Evolutionary conservation across 2,888 invertebrate genomes (phyloP).

Genomic region (Drosophila acutilabella): DNA sequence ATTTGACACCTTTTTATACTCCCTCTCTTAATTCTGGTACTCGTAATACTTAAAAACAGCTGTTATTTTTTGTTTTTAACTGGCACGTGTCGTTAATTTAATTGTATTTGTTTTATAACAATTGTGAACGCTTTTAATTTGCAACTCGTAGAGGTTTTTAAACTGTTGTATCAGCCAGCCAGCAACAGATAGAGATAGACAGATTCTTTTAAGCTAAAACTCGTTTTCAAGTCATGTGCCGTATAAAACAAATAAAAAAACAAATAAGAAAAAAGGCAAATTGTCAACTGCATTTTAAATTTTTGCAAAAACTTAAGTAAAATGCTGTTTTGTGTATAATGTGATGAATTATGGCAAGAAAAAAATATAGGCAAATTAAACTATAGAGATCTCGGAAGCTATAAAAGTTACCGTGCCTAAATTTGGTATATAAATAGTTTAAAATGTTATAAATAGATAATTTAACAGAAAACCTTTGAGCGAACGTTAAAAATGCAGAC

Average conservation of each 20-base stretch:
- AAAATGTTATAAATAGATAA: no score
- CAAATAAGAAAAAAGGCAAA: slow-evolving; percentile 5
- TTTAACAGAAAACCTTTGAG: no score
- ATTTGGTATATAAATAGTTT: neutral
- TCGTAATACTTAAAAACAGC: slow-evolving; percentile 46
- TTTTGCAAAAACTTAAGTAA: slow-evolving; percentile 16
- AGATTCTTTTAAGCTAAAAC: slow-evolving; percentile 33
- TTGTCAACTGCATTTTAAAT: slow-evolving; percentile 41
- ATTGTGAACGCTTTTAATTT: slow-evolving; percentile 55
- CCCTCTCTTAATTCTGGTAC: slow-evolving; percentile 20
- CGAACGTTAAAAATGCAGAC: neutral
- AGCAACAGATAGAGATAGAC: neutral
- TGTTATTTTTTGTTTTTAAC: slow-evolving; percentile 46
- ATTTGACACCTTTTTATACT: slow-evolving; percentile 53
- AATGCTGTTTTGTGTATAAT: neutral
- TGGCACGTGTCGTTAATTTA: slow-evolving; percentile 61
- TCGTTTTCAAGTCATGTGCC: slow-evolving; percentile 47
- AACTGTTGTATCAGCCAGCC: slow-evolving; percentile 9
- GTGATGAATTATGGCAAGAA: neutral
- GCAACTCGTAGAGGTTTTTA: slow-evolving; percentile 56
- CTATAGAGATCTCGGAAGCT: neutral
- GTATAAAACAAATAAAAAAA: slow-evolving; percentile 15
- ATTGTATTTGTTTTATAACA: slow-evolving; percentile 23
- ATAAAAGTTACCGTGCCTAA: neutral
- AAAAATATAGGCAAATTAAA: slow-evolving; percentile 5